These are phyloP conservation scores for Drosophila orena DNA, from an alignment of 1,140 invertebrate species.

Conservation along the genomic window DNA sequence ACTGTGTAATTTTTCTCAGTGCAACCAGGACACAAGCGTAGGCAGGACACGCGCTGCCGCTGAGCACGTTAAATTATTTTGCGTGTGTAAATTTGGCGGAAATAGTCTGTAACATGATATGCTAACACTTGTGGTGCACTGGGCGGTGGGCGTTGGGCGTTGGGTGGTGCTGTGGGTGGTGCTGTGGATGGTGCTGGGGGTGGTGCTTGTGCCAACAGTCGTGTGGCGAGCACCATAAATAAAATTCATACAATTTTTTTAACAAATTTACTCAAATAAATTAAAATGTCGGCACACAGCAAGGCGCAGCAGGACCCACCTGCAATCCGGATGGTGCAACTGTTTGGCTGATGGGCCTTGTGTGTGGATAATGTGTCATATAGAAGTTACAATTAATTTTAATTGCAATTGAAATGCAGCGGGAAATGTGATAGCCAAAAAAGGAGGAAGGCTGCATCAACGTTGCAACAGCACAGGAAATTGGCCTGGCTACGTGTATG, in stretches of 20 bases:
- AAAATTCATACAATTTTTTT: slow-evolving; percentile 73
- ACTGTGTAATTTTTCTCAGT: background rate
- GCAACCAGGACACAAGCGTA: background rate
- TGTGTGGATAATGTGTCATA: slow-evolving; percentile 30
- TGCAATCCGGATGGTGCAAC: slow-evolving; percentile 16
- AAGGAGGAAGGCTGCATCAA: background rate
- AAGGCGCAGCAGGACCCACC: slow-evolving; percentile 9
- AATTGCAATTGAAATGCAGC: slow-evolving; percentile 80
- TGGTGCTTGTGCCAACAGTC: slow-evolving; percentile 6
- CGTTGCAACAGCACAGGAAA: slow-evolving; percentile 25
- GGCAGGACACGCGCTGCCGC: slow-evolving; percentile 36
- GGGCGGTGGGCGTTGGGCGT: slow-evolving; percentile 6
- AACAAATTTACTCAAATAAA: slow-evolving; percentile 83
- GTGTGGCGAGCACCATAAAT: slow-evolving; percentile 60
- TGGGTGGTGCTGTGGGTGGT: background rate
- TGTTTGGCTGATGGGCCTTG: background rate
- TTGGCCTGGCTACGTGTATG: slow-evolving; percentile 1
- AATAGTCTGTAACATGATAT: slow-evolving; percentile 83
- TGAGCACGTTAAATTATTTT: slow-evolving; percentile 76
- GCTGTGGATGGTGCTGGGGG: background rate
- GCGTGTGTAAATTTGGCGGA: slow-evolving; percentile 83
- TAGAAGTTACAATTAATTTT: slow-evolving; percentile 73
- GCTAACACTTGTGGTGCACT: slow-evolving; percentile 72
- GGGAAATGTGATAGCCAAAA: slow-evolving; percentile 40
- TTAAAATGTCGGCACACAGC: slow-evolving; percentile 54